Base-by-base conservation (phyloP, 2,113 vertebrate species). In the Corydoras sp. region DNA sequence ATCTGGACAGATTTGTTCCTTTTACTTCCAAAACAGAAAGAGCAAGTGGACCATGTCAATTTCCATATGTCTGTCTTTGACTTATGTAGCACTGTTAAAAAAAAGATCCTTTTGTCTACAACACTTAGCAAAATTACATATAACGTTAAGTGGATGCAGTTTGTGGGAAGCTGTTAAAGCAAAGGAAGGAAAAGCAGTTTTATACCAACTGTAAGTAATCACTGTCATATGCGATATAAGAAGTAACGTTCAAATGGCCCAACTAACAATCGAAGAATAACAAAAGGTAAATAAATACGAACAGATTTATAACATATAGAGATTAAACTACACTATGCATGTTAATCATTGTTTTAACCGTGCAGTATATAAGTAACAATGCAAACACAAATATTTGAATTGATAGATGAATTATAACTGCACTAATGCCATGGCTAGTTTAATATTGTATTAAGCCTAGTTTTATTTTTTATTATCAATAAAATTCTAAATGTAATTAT, bases 51-150 rank as follows among this genome's bases (percentile, higher is more conserved):
- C 55, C 61, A 58, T 29, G 48, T 78, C 73, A 64, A 78, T 78
- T 65, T 32, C 67, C 72, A 68, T 74, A 74, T 74, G 65, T 59
- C 65, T 62, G 65, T 35, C 65, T 62, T 73, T 73, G 71, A 73
- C 63, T 73, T 68, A 56, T 62, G 51, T 43, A 74, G 31, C 58
- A 32, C 49, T 6, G 49, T 53, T 60, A 60, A 68, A 67, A 74
- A 74, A 29, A 70, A 54, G 32, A 43, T 43, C 50, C 69, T 62
- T 66, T 73, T 69, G 72, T 74, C 62, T 75, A 65, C 70, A 74
- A 80, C 69, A 79, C 80, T 77, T 74, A 66, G 81, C 78, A 74
- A 82, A 83, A 86, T 71, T 67, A 68, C 66, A 81, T 4, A 73
- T 63, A 67, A 77, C n/a, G 43, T 65, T 18, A 72, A 72, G 73